A percentile compares a stretch with the other conserved stretches of the same genome.
Conservation (phyloP, 2,797 vertebrate genomes). For the Halcyon leucocephala region DNA sequence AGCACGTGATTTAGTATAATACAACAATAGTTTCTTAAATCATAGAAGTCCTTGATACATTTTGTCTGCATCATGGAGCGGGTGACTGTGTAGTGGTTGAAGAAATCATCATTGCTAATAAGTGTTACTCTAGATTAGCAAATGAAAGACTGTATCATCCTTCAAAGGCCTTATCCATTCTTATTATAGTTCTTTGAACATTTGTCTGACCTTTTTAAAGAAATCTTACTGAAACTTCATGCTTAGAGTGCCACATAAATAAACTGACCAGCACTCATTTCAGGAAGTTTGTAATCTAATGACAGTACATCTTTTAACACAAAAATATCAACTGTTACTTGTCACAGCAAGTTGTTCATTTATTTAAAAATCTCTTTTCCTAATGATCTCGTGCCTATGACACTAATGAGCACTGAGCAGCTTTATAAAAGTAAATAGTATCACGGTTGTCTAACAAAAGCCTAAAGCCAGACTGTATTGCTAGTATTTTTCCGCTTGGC, state of each 20-base stretch:
- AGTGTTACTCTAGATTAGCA: conserved; percentile 52
- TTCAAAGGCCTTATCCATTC: conserved; percentile 36
- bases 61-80: not conserved
- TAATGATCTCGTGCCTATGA: not conserved
- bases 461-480: not conserved
- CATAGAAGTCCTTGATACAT: not conserved
- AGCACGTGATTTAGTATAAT: not conserved
- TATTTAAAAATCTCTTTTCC: not conserved
- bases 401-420: not conserved
- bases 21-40: conserved; percentile 23
- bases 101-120: conserved; percentile 53
- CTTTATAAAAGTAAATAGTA: not conserved
- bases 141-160: conserved; percentile 32
- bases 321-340: not conserved
- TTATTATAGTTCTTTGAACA: conserved; percentile 37
- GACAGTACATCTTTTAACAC: not conserved
- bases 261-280: not conserved
- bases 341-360: not conserved
- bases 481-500: not conserved
- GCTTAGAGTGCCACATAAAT: not conserved
- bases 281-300: not conserved
- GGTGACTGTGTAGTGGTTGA: not conserved
- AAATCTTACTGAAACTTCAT: not conserved
- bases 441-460: not conserved
- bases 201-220: conserved; percentile 50